Base-by-base conservation (phyloP, 2,888 invertebrate species). In the Acanthosepion lycidas region DNA sequence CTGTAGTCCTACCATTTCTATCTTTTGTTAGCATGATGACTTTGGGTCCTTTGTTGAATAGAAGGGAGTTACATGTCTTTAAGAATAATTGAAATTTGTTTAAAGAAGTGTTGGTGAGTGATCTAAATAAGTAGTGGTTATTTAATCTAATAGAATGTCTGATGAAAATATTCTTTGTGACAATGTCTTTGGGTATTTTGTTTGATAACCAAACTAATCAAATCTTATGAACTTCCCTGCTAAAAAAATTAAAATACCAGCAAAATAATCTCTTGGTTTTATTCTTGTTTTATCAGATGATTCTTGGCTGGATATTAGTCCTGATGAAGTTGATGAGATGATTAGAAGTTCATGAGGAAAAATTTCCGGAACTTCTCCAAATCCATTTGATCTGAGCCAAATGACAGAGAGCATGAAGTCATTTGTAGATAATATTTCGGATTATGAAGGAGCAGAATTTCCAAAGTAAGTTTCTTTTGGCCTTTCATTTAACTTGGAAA, bases 281-380 rank as follows among this genome's bases (percentile, higher is more conserved):
- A 15, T 59, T 48, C 33, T 91, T 92, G 93, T 53, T 42, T 78
- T 95, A 95, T 3, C 95, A 98, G 98, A 98, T 97, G 99, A 99
- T 96, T 98, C 98, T 94, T 99, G 99, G 99, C 97, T 99, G 95
- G 98, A 98, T 96, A 98, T 99, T 94, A 98, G 98, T 95, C 98
- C 98, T 2, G 98, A 98, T 94, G 98, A 99, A 95, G 97, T 99
- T 95, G 99, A 99, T 97, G 98, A 98, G 49, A 98, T 99, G 98
- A 97, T 99, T 94, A 98, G 98, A 95, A 98, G 98, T 95, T 98
- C 98, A 94, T 98, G 98, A 97, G 98, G 98, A 0, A 98, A 98
- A 59, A 94, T 95, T 95, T 53, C 95, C 91, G 91, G 94, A 95
- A 94, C 95, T 53, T 94, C 96, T 92, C 94, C 95, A 51, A 95